Evolutionary conservation across 2,113 vertebrate species (phyloP), one percentile per base, ranked within the genome.

Genomic region (Canis aureus): DNA sequence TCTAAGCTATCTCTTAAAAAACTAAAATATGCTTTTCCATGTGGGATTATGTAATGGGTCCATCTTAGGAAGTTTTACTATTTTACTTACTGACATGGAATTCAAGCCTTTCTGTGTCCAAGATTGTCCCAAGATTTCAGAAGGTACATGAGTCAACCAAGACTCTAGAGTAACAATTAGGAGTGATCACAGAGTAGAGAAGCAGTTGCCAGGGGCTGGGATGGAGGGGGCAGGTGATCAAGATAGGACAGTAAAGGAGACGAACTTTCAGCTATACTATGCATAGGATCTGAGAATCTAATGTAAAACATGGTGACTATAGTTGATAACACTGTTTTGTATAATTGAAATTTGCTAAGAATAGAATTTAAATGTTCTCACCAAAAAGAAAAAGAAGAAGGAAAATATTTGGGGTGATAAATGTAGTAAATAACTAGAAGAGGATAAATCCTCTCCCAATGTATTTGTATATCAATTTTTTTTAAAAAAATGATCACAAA

Each of bases 81-180:
- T 69, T 74, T 95, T 62, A 62, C 38, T 94, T 69, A 84, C 55
- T 73, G 60, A 79, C 13, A 51, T 62, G 92, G 64, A 93, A 79
- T 17, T n/a, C 38, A 93, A 82, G 3, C 3, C 27, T 87, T 66
- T 81, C 60, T 66, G 5, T 69, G 25, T 64, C 5, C 11, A 49
- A 78, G 1, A 80, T 88, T 95, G 19, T 81, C n/a, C 83, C 10
- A n/a, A 19, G 11, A 38, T 93, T 76, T 83, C 19, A 62, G 57
- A 59, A 91, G 53, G 10, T 43, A 17, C 3, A 6, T 79, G 69
- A 12, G 5, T 81, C 32, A 91, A 85, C 49, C 1, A 91, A 19
- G 43, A 94, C 55, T 71, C 51, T 43, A 55, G 25, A 62, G 80
- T 66, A 95, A 53, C 3, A 89, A 83, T 67, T 67, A 35, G 19